Evolutionary conservation across 2,797 vertebrate species (phyloP).

Genomic region (Chrosomus eos): DNA sequence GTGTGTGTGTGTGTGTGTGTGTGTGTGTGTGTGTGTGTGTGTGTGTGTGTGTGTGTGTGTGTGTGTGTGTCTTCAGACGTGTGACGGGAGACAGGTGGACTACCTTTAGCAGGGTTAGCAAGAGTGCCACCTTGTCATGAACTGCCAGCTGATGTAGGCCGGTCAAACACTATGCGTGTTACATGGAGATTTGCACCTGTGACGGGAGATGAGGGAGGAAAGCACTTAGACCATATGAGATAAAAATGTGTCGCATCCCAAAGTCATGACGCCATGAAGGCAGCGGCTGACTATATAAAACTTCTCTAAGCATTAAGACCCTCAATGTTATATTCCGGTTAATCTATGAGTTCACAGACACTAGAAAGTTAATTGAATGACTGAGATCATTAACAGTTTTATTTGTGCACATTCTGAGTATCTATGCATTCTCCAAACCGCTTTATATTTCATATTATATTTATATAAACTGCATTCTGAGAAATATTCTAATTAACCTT

Average conservation of each 20-base stretch:
- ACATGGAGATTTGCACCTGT: not conserved
- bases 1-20: not conserved
- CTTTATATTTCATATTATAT: no score
- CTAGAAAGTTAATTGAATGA: not conserved
- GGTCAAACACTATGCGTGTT: not conserved
- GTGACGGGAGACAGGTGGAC: not conserved
- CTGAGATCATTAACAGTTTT: not conserved
- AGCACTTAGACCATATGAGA: not conserved
- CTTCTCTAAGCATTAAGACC: not conserved
- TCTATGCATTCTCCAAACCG: no score
- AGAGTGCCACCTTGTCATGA: not conserved
- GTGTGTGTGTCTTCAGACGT: not conserved
- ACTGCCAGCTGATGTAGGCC: not conserved
- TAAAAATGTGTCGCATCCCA: constrained; percentile 40
- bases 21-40: no score
- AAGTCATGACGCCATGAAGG: constrained; percentile 10
- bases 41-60: constrained; percentile 5
- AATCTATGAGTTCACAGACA: not conserved
- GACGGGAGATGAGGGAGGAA: not conserved
- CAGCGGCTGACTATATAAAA: not conserved
- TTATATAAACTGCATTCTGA: not conserved
- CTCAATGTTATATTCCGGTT: not conserved
- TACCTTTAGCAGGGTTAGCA: not conserved
- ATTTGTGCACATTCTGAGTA: not conserved
- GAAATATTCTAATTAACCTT: not conserved